phyloP scores from a whole-genome alignment of 2,797 vertebrate genomes.

The Pampus argenteus region DNA sequence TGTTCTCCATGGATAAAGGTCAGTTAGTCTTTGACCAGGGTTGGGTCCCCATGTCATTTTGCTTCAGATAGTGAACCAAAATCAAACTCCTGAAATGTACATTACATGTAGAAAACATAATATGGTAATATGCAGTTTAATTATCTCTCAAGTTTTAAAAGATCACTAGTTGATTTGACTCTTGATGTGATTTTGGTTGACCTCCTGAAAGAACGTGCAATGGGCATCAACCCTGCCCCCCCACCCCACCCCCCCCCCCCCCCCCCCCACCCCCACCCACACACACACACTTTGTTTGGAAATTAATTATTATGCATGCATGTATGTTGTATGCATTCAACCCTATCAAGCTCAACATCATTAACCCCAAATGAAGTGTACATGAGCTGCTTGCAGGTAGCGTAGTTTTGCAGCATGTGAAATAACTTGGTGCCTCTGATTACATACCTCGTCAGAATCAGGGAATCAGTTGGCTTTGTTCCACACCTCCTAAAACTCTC shows the following conservation, averaged over 20 bases:
- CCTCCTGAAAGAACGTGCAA: constrained; percentile 42
- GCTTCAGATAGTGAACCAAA: constrained; percentile 49
- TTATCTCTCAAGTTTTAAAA: background rate
- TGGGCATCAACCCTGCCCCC: constrained; percentile 31
- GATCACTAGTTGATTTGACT: background rate
- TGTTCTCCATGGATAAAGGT: constrained; percentile 78
- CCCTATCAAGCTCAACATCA: constrained; percentile 7
- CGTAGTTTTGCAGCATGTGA: constrained; percentile 24
- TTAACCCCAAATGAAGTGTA: constrained; percentile 24
- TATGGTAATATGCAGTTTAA: background rate
- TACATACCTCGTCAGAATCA: constrained; percentile 51
- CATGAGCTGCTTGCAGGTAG: constrained; percentile 10
- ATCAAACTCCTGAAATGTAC: constrained; percentile 5
- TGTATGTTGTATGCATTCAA: constrained; percentile 42
- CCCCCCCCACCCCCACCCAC: constrained; percentile 5
- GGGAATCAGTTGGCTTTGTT: constrained; percentile 64
- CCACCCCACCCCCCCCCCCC: constrained; percentile 4
- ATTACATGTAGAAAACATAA: background rate
- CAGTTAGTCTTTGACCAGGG: constrained; percentile 64
- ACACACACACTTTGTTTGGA: too few species aligned
- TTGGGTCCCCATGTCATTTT: constrained; percentile 25
- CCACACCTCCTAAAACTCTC: constrained; percentile 39
- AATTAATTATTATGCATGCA: constrained; percentile 12
- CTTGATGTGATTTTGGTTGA: constrained; percentile 50
- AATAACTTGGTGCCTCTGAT: constrained; percentile 48